These are phyloP conservation scores for Macroteleia sp. DNA, from an alignment of 2,888 invertebrate species.

Conservation along the genomic window DNA sequence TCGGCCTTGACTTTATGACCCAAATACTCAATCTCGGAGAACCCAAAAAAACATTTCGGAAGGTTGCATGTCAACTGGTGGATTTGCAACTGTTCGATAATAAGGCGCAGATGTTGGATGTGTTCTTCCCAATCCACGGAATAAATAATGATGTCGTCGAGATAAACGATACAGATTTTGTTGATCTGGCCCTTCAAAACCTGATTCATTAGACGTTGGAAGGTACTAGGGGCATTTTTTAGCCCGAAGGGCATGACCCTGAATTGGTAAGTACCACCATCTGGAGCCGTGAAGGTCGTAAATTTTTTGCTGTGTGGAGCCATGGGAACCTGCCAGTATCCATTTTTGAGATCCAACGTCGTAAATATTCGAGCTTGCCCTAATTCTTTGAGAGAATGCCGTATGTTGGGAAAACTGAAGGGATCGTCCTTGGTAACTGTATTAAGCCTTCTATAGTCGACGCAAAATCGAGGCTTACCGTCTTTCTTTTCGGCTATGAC, in stretches of 20 bases:
- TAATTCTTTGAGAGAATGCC: constrained; percentile 65
- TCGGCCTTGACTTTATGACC: not conserved
- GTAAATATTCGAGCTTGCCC: constrained; percentile 65
- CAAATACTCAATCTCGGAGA: not conserved
- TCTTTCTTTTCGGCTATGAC: constrained; percentile 55
- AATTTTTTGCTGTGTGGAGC: not conserved
- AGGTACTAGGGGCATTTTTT: constrained; percentile 70
- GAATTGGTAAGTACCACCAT: constrained; percentile 72
- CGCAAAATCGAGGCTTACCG: constrained; percentile 51
- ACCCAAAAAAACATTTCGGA: constrained; percentile 18
- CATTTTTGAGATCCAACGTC: too few species aligned
- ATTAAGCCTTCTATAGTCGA: constrained; percentile 69
- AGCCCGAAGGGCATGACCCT: constrained; percentile 63
- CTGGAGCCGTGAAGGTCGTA: constrained; percentile 10
- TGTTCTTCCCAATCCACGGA: constrained; percentile 61
- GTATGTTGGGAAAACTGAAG: constrained; percentile 64
- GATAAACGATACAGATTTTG: constrained; percentile 66
- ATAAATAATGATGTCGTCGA: constrained; percentile 73
- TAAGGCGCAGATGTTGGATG: constrained; percentile 53
- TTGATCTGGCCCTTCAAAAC: constrained; percentile 64
- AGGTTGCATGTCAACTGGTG: not conserved
- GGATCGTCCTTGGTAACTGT: constrained; percentile 49
- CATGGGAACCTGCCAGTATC: not conserved
- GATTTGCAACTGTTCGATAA: constrained; percentile 60
- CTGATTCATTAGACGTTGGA: constrained; percentile 71